A percentile compares a stretch with the other conserved stretches of the same genome.
Conservation (phyloP, 2,113 vertebrate species). For the Calidris pygmaea region DNA sequence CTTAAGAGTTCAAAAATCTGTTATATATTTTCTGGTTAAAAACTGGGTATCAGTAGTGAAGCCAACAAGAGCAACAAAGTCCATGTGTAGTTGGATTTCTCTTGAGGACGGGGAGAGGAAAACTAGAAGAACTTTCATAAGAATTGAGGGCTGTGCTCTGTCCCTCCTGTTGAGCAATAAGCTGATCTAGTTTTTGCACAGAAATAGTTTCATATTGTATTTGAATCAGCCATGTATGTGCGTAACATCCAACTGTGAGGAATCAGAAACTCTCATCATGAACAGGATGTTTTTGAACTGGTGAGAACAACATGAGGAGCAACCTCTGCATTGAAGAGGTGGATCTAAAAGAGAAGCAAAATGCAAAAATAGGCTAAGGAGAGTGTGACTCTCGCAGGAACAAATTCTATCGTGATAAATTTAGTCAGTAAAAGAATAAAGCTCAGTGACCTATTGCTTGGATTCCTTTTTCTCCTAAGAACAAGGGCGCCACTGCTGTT, state of each 20-base stretch:
- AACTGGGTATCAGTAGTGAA: neutral
- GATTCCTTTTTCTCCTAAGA: neutral
- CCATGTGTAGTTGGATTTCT: neutral
- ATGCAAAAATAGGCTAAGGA: slow-evolving; percentile 33
- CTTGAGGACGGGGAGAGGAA: neutral
- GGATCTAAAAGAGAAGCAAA: slow-evolving; percentile 25
- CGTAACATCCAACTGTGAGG: neutral
- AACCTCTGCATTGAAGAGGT: slow-evolving; percentile 41
- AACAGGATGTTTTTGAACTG: neutral
- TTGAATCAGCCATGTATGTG: neutral
- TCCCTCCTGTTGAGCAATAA: neutral
- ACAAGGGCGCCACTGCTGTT: neutral
- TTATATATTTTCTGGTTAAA: neutral
- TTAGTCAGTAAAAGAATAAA: neutral
- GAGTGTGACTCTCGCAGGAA: neutral
- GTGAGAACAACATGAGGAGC: neutral
- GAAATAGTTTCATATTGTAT: neutral
- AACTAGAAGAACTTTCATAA: neutral
- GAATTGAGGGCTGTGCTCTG: neutral
- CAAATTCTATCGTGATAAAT: slow-evolving; percentile 2
- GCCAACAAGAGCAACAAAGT: neutral
- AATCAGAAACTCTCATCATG: neutral
- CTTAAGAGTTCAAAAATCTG: neutral
- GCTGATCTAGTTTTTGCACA: neutral
- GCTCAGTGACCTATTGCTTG: neutral